phyloP scores from a whole-genome alignment of 2,797 vertebrate genomes.

The Fistularia commersonii region DNA sequence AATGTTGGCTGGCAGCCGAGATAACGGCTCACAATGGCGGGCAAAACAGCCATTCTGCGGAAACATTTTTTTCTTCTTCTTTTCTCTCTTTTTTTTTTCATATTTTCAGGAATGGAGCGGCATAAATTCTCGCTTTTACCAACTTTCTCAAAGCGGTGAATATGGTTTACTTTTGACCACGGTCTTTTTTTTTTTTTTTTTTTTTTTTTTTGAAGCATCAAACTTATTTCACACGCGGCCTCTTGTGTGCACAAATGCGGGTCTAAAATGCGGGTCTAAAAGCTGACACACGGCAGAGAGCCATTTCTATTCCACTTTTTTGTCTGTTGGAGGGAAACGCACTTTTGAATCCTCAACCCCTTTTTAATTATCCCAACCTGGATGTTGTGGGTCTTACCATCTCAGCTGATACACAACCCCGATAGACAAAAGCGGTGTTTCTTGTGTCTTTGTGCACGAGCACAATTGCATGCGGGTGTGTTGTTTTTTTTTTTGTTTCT shows the following conservation, averaged over 20 bases:
- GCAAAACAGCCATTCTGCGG: slow-evolving; percentile 58
- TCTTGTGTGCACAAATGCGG: slow-evolving; percentile 54
- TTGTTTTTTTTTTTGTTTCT: no score
- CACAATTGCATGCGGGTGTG: slow-evolving; percentile 26
- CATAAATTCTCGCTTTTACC: slow-evolving; percentile 51
- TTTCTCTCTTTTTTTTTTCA: slow-evolving; percentile 16
- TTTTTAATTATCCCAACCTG: slow-evolving; percentile 65
- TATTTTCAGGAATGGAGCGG: slow-evolving; percentile 33
- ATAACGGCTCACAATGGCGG: slow-evolving; percentile 55
- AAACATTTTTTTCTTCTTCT: slow-evolving; percentile 36
- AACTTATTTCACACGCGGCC: no score
- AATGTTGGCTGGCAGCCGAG: slow-evolving; percentile 59
- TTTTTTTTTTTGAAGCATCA: no score
- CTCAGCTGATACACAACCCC: slow-evolving; percentile 11
- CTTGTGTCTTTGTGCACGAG: slow-evolving; percentile 21
- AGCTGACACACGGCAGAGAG: slow-evolving; percentile 25
- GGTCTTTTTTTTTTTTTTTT: no score
- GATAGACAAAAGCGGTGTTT: slow-evolving; percentile 25
- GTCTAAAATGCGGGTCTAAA: slow-evolving; percentile 53
- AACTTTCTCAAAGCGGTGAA: slow-evolving; percentile 43
- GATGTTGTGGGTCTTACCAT: slow-evolving; percentile 39
- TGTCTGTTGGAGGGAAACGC: slow-evolving; percentile 46
- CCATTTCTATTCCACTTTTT: slow-evolving; percentile 40
- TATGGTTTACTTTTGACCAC: slow-evolving; percentile 46
- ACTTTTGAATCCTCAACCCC: slow-evolving; percentile 42